A percentile compares a stretch with the other conserved stretches of the same genome.
These are phyloP conservation scores for Apamea anceps DNA, from an alignment of 2,888 invertebrate genomes.

Conservation along the genomic window DNA sequence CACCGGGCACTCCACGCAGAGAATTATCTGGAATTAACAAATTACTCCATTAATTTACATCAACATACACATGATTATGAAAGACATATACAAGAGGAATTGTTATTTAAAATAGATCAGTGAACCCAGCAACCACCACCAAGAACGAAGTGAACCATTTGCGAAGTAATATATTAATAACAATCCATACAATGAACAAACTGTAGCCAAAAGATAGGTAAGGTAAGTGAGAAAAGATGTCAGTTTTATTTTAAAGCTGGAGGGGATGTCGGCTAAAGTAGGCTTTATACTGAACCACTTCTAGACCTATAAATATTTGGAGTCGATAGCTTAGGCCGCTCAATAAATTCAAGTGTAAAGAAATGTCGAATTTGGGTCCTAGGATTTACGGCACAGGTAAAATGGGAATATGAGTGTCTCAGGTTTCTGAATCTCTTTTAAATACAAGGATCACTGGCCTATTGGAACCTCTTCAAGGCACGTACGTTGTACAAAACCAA, in stretches of 20 bases:
- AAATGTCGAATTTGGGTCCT: slow-evolving; percentile 39
- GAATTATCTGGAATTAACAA: slow-evolving; percentile 86
- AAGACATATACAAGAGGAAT: slow-evolving; percentile 18
- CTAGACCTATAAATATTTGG: slow-evolving; percentile 49
- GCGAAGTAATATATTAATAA: slow-evolving; percentile 25
- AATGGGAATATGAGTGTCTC: slow-evolving; percentile 24
- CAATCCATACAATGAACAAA: slow-evolving; percentile 12
- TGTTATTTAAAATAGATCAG: slow-evolving; percentile 28
- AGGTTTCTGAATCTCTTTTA: slow-evolving; percentile 14
- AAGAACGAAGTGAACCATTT: slow-evolving; percentile 28
- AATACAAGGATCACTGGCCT: slow-evolving; percentile 18
- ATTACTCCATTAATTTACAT: slow-evolving; percentile 25
- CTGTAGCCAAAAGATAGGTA: slow-evolving; percentile 21
- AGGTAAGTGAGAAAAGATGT: slow-evolving; percentile 46
- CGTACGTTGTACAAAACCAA: neutral
- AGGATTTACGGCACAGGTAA: slow-evolving; percentile 27
- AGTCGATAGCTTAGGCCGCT: slow-evolving; percentile 47
- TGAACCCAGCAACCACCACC: slow-evolving; percentile 49
- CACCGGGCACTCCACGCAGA: slow-evolving; percentile 87
- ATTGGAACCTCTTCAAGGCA: slow-evolving; percentile 2
- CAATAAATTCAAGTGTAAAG: slow-evolving; percentile 60
- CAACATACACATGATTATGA: neutral
- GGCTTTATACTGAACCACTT: slow-evolving; percentile 31
- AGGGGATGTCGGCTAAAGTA: slow-evolving; percentile 37
- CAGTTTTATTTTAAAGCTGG: slow-evolving; percentile 38